phyloP scores from a whole-genome alignment of 1,140 invertebrate species.

The Hyles euphorbiae region DNA sequence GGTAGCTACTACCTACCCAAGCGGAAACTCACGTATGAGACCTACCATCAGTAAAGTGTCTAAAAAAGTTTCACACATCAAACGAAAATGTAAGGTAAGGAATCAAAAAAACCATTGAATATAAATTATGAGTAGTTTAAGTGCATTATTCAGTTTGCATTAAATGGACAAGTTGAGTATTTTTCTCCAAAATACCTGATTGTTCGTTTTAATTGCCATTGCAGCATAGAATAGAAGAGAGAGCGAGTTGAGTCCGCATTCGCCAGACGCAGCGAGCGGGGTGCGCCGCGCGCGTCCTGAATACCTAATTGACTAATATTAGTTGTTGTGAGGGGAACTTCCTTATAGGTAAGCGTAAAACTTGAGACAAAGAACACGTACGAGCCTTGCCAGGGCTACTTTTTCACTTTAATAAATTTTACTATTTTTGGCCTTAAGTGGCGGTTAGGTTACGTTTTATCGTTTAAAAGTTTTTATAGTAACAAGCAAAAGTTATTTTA shows the following conservation, averaged over 20 bases:
- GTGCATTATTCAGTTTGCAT: too few species aligned
- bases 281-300: slow-evolving; percentile 60
- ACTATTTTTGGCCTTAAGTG: not conserved
- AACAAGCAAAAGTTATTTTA: too few species aligned
- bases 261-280: slow-evolving; percentile 44
- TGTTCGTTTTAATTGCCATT: slow-evolving; percentile 24
- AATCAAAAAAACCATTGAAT: too few species aligned
- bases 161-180: too few species aligned
- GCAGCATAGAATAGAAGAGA: slow-evolving; percentile 16
- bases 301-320: slow-evolving; percentile 75
- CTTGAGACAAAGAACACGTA: slow-evolving; percentile 70
- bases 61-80: too few species aligned
- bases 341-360: slow-evolving; percentile 64
- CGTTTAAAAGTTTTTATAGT: too few species aligned
- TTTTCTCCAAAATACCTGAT: not conserved
- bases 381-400: slow-evolving; percentile 49
- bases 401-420: slow-evolving; percentile 38
- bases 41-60: too few species aligned
- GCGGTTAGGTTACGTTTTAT: too few species aligned
- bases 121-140: too few species aligned
- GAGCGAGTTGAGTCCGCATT: slow-evolving; percentile 30
- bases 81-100: too few species aligned
- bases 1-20: too few species aligned
- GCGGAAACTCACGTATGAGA: too few species aligned
- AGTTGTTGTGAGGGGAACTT: slow-evolving; percentile 62